Evolutionary conservation across 92 coral and sea anemone species (phyloP), one percentile per base, ranked within the genome.

Genomic region (Epizoanthus scotinus): DNA sequence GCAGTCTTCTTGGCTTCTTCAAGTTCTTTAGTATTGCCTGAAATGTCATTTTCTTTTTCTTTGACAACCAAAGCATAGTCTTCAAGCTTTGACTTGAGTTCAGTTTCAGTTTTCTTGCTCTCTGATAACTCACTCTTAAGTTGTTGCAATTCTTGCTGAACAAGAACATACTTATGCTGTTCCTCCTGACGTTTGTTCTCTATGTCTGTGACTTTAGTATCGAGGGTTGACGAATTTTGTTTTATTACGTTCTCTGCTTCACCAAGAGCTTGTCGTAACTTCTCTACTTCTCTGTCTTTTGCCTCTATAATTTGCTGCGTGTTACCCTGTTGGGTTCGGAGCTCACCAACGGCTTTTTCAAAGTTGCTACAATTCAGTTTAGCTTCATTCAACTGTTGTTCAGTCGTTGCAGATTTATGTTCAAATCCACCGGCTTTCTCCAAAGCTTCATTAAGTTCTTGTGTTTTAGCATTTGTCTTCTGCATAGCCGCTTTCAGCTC

Each of bases 281-380:
- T 63, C 27, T 82, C 84, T 31, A 93, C 49, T 42, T 93, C 91
- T 49, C 69, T 79, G 31, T 88, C 87, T 81, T 59, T 93, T 55
- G 89, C 57, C 54, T 77, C 87, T 52, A 90, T 25, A 63, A 83
- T 42, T 49, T 87, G 73, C 73, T 85, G 86, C 27, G 86, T 74
- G 80, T 90, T 90, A 8, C 85, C 93, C 42, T 82, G 86, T 28
- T 82, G 84, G 52, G 71, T 86, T 68, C 71, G 73, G 6, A 89
- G 78, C 57, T 88, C 88, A n/a, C 71, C 31, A 14, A 71, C 77
- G 62, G 78, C 67, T 74, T 70, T 87, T 70, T 85, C 90, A 61
- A 78, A 21, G 21, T 78, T 87, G 24, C 78, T 79, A 8, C 64
- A 80, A 66, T 77, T 80, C 18, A 31, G 58, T 59, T 56, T 81